Conservation (phyloP, 2,888 invertebrate genomes). For the Drosophila austrosaltans region DNA sequence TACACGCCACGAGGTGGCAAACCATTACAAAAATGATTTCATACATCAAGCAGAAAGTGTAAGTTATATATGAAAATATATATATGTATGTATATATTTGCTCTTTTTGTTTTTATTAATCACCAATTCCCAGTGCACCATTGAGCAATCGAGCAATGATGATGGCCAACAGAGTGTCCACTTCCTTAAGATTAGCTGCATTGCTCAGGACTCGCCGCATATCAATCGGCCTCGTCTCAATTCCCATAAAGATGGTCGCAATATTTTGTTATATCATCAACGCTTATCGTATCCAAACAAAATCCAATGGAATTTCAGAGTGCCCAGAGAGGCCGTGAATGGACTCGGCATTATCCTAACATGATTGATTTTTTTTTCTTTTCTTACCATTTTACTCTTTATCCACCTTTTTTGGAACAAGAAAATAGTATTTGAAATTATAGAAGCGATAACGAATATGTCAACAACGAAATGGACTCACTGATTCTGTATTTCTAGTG, state of each 20-base stretch:
- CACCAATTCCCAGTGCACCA: slow-evolving; percentile 7
- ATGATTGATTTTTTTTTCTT: slow-evolving; percentile 40
- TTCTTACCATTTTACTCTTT: neutral
- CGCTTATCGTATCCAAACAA: slow-evolving; percentile 10
- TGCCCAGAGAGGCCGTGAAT: slow-evolving; percentile 24
- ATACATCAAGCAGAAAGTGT: slow-evolving; percentile 30
- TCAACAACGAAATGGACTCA: slow-evolving; percentile 30
- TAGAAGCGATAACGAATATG: slow-evolving; percentile 43
- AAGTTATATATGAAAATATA: neutral
- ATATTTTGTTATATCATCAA: slow-evolving; percentile 16
- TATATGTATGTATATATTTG: too few species aligned
- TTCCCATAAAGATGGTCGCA: slow-evolving; percentile 19
- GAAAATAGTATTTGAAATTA: slow-evolving; percentile 5
- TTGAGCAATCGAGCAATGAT: neutral
- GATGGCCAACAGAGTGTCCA: neutral
- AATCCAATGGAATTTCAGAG: slow-evolving; percentile 28
- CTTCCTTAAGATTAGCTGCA: slow-evolving; percentile 20
- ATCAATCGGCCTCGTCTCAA: neutral
- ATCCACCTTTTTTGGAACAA: neutral
- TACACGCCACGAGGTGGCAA: neutral
- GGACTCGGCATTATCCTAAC: slow-evolving; percentile 18
- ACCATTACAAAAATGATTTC: slow-evolving; percentile 14
- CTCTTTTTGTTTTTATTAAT: too few species aligned
- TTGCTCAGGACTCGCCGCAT: slow-evolving; percentile 19
- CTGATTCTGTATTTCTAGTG: slow-evolving; percentile 20